Evolutionary conservation across 2,888 invertebrate species (phyloP).

Genomic region (Nasonia oneida): DNA sequence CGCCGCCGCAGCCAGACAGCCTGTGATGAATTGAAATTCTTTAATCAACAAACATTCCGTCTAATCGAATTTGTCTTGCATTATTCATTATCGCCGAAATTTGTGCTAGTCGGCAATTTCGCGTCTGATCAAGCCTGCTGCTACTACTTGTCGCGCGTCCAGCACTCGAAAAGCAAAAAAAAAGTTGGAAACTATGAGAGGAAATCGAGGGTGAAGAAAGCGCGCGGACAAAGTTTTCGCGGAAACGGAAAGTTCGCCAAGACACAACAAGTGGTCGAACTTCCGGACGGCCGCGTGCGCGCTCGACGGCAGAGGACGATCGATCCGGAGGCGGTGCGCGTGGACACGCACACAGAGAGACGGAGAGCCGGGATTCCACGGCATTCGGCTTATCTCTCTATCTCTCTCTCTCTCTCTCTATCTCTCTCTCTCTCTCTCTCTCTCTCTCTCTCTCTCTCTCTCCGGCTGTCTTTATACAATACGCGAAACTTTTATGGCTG

Average conservation of each 20-base stretch:
- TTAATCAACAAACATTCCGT: conserved; percentile 28
- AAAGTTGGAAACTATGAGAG: not conserved
- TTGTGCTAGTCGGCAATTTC: not conserved
- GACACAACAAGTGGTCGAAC: conserved; percentile 63
- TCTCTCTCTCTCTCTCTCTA: not conserved
- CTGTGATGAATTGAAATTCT: conserved; percentile 56
- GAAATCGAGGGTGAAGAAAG: not conserved
- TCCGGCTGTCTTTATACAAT: conserved; percentile 61
- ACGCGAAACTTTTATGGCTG: conserved; percentile 74
- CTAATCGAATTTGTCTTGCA: not conserved
- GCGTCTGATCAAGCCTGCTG: not conserved
- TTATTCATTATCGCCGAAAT: not conserved
- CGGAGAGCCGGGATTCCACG: not conserved
- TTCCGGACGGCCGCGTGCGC: conserved; percentile 38
- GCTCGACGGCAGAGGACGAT: not conserved
- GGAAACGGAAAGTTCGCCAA: conserved; percentile 28
- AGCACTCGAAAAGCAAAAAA: not conserved
- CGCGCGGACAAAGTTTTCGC: not conserved
- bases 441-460: not conserved
- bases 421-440: too few species aligned
- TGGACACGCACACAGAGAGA: not conserved
- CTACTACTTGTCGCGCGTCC: not conserved
- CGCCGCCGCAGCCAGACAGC: conserved; percentile 1
- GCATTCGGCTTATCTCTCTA: conserved; percentile 51
- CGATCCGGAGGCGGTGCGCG: conserved; percentile 36